phyloP scores from a whole-genome alignment of 2,797 vertebrate species.

The Anableps anableps region DNA sequence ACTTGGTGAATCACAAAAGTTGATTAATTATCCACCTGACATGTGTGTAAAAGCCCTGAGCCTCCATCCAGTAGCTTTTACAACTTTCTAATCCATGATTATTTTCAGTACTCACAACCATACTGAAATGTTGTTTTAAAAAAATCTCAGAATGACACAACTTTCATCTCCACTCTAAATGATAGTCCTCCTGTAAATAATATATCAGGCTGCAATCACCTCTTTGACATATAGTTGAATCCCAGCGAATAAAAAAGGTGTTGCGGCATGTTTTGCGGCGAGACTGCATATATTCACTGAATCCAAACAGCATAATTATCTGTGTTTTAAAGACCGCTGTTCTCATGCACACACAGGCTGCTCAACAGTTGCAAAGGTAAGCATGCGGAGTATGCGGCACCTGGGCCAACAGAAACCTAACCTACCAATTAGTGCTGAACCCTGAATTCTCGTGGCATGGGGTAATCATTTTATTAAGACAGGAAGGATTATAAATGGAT shows the following conservation, averaged over 20 bases:
- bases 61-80: conserved; percentile 14
- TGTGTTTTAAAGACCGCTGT: conserved; percentile 68
- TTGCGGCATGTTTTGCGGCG: conserved; percentile 68
- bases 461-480: conserved; percentile 80
- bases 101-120: conserved; percentile 28
- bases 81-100: conserved; percentile 29
- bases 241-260: conserved; percentile 57
- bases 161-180: conserved; percentile 51
- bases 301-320: conserved; percentile 72
- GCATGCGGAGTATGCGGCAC: conserved; percentile 72
- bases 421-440: conserved; percentile 77
- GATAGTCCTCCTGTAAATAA: conserved; percentile 56
- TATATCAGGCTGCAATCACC: conserved; percentile 57
- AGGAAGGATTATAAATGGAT: conserved; percentile 75
- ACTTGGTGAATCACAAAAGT: background rate
- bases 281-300: conserved; percentile 46
- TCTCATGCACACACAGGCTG: conserved; percentile 55
- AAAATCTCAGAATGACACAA: conserved; percentile 10
- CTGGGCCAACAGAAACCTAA: conserved; percentile 80
- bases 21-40: conserved; percentile 21
- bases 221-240: conserved; percentile 65
- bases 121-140: conserved; percentile 35
- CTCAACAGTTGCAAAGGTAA: conserved; percentile 61
- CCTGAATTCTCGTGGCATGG: conserved; percentile 74
- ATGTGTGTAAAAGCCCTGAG: conserved; percentile 2